These are phyloP conservation scores for Urocynchramus pylzowi DNA, from an alignment of 2,113 vertebrate genomes.

Conservation along the genomic window DNA sequence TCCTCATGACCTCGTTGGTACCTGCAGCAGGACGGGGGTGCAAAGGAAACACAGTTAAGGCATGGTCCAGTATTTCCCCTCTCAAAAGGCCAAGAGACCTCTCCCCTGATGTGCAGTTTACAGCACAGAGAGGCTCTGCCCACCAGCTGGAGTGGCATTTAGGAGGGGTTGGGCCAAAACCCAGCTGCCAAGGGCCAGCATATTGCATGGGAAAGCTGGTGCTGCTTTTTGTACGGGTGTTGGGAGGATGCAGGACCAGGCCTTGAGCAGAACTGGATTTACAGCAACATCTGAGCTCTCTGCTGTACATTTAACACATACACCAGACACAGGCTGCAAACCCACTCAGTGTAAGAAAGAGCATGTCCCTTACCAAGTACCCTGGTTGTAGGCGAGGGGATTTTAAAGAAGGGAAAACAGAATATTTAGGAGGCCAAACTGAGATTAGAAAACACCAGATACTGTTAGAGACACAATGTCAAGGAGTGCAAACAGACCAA, in stretches of 20 bases:
- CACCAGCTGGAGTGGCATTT: neutral
- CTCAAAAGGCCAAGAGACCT: neutral
- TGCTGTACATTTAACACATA: neutral
- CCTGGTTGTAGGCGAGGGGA: neutral
- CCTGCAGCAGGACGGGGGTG: conserved; percentile 68
- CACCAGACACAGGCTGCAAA: neutral
- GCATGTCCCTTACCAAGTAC: neutral
- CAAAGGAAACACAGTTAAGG: neutral
- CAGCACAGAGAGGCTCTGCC: neutral
- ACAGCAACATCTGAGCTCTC: neutral
- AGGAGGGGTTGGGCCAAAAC: neutral
- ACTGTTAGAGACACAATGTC: neutral
- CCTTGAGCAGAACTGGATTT: neutral
- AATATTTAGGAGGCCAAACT: neutral
- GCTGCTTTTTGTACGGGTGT: neutral
- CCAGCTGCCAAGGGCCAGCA: neutral
- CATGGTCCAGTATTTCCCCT: fast-evolving
- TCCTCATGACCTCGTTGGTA: conserved; percentile 95
- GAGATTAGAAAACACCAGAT: neutral
- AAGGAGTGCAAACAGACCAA: neutral
- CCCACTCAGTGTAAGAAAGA: neutral
- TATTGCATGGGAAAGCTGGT: neutral
- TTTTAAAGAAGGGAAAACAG: neutral
- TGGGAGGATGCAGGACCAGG: neutral
- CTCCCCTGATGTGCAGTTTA: neutral